Evolutionary conservation across 2,888 invertebrate genomes (phyloP), one percentile per base, ranked within the genome.

Genomic region (Dryobota labecula): DNA sequence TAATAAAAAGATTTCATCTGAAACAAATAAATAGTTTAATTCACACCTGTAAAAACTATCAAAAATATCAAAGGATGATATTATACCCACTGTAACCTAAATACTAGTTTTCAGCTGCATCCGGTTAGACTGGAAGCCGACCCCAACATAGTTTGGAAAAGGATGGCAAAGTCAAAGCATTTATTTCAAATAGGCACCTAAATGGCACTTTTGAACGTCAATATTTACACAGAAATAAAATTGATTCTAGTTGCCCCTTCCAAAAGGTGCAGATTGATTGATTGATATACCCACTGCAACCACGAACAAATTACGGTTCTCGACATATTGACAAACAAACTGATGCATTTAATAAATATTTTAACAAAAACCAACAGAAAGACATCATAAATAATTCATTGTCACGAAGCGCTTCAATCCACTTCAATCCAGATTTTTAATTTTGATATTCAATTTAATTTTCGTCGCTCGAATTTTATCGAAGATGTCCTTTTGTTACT

Each of bases 371-470:
- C 65, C 57, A 65, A 66, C 79, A 72, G 69, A 66, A 69, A 60
- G 64, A 45, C 53, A 24, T 60, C 61, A 76, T 85, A 61, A 85
- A 80, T 80, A 78, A 84, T 84, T 84, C 72, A 85, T 74, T 66
- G 71, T 15, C 60, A 76, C 66, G 66, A 76, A 49, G 56, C 72
- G 66, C 61, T 76, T 64, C 70, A 77, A 76, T 77, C 70, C 73
- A 58, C 60, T 75, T 63, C 70, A 71, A 82, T 71, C 70, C 67
- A 64, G 63, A 74, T 80, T 74, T 81, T 76, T 57, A 77, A 84
- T 85, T 78, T 83, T 61, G 57, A 64, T 76, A 74, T 73, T 77
- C 70, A 78, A 76, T 80, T 77, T 60, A 49, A 69, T 78, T 74
- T 82, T 71, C 67, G 64, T 38, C 49, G 58, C 57, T 27, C 49